Conservation (phyloP, 2,888 invertebrate species). For the Deilephila elpenor region DNA sequence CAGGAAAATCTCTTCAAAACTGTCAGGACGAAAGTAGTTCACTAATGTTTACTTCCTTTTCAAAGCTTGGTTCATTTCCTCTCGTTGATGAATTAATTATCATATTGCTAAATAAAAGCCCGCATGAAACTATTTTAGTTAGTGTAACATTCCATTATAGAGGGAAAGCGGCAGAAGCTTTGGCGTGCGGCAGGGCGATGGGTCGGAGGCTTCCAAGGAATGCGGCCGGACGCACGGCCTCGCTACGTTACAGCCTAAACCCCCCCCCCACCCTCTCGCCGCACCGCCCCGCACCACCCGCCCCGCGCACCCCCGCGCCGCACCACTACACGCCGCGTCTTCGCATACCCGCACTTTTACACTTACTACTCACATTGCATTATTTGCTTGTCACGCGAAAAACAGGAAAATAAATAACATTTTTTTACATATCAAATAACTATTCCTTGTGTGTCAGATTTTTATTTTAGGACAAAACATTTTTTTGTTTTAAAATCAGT, state of each 20-base stretch:
- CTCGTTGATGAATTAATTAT: not conserved
- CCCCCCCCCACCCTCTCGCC: conserved; percentile 38
- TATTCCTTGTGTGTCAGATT: too few relatives aligned
- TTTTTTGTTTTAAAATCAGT: too few relatives aligned
- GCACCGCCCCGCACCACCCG: conserved; percentile 29
- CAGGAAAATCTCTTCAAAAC: not conserved
- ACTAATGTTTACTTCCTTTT: not conserved
- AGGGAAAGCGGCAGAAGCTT: conserved; percentile 65
- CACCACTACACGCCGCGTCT: conserved; percentile 35
- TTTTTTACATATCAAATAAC: not conserved
- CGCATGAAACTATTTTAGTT: conserved; percentile 32
- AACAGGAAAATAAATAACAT: not conserved
- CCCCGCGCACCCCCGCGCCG: conserved; percentile 35
- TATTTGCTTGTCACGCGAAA: conserved; percentile 27
- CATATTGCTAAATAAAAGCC: not conserved
- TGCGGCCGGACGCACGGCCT: conserved; percentile 64
- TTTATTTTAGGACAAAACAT: too few relatives aligned
- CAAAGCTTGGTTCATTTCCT: not conserved
- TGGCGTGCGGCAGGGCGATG: conserved; percentile 50
- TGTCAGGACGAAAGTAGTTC: not conserved
- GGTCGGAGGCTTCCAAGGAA: conserved; percentile 78
- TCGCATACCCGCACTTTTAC: conserved; percentile 27
- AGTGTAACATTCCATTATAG: conserved; percentile 42
- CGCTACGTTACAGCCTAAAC: conserved; percentile 31
- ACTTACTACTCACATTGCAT: conserved; percentile 43